Conservation (phyloP, 2,113 vertebrate species). For the Clarias batrachus region DNA sequence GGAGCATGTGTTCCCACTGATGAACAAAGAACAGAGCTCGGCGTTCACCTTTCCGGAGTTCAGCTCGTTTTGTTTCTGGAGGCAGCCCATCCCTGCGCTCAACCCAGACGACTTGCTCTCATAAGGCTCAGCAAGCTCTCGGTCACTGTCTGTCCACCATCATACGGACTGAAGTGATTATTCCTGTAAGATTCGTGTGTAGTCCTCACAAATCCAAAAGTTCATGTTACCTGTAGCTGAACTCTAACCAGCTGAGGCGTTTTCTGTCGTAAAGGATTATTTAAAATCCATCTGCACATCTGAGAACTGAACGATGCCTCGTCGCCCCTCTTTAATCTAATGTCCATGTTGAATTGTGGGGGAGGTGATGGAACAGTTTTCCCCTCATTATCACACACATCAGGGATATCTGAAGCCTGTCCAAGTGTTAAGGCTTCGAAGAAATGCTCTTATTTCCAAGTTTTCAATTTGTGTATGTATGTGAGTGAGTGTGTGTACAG, state of each 20-base stretch:
- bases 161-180: not conserved
- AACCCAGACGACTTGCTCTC: constrained; percentile 72
- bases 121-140: constrained; percentile 16
- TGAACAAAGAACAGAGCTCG: constrained; percentile 91
- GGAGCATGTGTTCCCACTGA: constrained; percentile 91
- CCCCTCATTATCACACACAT: constrained; percentile 21
- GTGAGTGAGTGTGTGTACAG: not conserved
- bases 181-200: not conserved
- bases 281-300: not conserved
- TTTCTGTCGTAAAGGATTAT: not conserved
- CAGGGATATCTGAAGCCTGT: constrained; percentile 9
- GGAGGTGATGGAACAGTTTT: constrained; percentile 3
- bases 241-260: not conserved
- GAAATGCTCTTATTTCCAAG: not conserved
- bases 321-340: not conserved
- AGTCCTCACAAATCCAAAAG: not conserved
- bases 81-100: constrained; percentile 84
- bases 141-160: not conserved
- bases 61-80: constrained; percentile 97
- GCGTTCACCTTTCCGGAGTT: constrained; percentile 90
- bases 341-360: not conserved
- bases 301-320: not conserved
- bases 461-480: not conserved
- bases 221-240: not conserved
- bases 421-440: not conserved